phyloP scores from a whole-genome alignment of 2,888 invertebrate species.

The Pedicia rivosa region DNA sequence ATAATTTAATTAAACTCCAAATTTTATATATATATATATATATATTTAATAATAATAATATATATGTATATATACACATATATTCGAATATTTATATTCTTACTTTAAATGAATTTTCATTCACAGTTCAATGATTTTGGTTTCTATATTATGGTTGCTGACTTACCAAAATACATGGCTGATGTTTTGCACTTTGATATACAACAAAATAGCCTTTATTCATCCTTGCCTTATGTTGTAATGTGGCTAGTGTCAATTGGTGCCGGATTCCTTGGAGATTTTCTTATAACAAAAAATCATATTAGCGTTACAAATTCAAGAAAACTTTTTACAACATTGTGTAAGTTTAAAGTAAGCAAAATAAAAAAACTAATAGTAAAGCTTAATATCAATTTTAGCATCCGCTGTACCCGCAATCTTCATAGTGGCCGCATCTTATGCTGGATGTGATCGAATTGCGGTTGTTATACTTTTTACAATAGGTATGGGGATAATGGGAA shows the following conservation, averaged over 20 bases:
- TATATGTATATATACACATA: no score
- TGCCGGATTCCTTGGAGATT: conserved; percentile 52
- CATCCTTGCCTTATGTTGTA: conserved; percentile 41
- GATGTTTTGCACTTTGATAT: conserved; percentile 43
- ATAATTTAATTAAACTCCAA: no score
- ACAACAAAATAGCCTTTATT: conserved; percentile 39
- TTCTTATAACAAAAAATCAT: conserved; percentile 40
- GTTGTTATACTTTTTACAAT: conserved; percentile 47
- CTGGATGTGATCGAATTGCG: conserved; percentile 42
- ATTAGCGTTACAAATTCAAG: conserved; percentile 39
- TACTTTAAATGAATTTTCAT: no score
- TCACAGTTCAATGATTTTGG: no score
- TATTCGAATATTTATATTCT: no score
- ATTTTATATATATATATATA: no score
- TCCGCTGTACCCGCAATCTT: conserved; percentile 50
- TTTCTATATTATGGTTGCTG: conserved; percentile 47
- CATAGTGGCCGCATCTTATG: conserved; percentile 50
- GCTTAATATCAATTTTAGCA: no score
- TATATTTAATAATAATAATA: no score
- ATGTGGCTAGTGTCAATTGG: conserved; percentile 43
- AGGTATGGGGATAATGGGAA: conserved; percentile 53
- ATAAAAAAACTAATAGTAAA: no score
- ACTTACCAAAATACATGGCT: conserved; percentile 45
- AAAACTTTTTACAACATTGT: conserved; percentile 49
- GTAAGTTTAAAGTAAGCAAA: no score